Conservation (phyloP, 2,797 vertebrate species). For the Halcyon leucocephala region DNA sequence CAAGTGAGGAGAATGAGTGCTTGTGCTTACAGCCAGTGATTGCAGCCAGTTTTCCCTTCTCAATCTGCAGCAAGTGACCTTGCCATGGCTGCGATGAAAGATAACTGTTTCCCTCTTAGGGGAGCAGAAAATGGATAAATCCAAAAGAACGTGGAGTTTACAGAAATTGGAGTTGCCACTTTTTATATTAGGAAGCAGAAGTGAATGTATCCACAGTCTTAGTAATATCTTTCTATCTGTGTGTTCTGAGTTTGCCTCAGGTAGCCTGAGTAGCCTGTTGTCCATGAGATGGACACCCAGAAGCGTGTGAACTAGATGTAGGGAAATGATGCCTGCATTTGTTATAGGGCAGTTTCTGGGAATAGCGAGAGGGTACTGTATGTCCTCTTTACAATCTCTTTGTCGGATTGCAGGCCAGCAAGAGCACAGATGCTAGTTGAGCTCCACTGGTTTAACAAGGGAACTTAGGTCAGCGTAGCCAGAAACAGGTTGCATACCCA, state of each 20-base stretch:
- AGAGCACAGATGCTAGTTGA: background rate
- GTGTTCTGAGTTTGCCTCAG: background rate
- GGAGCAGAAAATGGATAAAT: background rate
- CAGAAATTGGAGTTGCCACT: rapidly evolving
- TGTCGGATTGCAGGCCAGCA: background rate
- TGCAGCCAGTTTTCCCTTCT: background rate
- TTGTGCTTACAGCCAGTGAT: conserved; percentile 4
- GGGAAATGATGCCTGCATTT: background rate
- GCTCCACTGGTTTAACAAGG: background rate
- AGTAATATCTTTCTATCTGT: background rate
- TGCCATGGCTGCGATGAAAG: background rate
- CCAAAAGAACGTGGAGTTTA: background rate
- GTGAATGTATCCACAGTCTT: rapidly evolving
- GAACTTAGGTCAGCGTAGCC: background rate
- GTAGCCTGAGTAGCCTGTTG: background rate
- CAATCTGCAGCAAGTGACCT: background rate
- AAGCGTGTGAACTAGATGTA: background rate
- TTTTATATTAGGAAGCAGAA: background rate
- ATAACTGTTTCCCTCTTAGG: background rate
- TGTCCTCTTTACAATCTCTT: background rate
- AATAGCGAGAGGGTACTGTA: background rate
- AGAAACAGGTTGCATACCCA: background rate
- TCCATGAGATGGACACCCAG: background rate
- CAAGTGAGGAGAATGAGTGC: background rate
- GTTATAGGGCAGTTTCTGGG: background rate